Evolutionary conservation across 2,113 vertebrate species (phyloP), one percentile per base, ranked within the genome.

Genomic region (Lichenostomus cassidix): DNA sequence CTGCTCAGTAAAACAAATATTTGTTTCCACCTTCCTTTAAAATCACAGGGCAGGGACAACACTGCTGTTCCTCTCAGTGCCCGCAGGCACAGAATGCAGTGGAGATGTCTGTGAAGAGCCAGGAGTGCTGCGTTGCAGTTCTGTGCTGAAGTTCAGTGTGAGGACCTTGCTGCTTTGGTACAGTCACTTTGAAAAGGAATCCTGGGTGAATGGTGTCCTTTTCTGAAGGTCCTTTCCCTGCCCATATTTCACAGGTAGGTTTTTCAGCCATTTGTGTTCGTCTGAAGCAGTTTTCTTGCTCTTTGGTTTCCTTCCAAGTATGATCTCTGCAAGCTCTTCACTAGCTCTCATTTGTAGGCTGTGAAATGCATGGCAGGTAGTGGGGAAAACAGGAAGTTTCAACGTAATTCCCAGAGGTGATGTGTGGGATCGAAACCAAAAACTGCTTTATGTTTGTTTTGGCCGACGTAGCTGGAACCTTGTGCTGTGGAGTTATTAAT

Each of bases 341-440:
- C 79, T 29, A 47, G 50, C 58, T 89, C 1, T 0, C 31, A 16
- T 87, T 87, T 55, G 74, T 33, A 83, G 55, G 89, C 82, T 80
- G 73, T 83, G 74, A 85, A 89, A 89, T 9, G 31, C 76, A 28
- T 44, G 44, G 73, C 39, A 79, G 88, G 60, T 87, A 87, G 79
- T 6, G 5, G 9, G 70, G 84, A 87, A 86, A 97, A 95, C 90
- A 93, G 94, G 92, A 94, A 96, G 70, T 70, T 90, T 76, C 58
- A 65, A 64, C 0, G 6, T 82, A 81, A 94, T 95, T 94, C 84
- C 85, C 95, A 93, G 82, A 83, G 92, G 90, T 80, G 89, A 49
- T 65, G 15, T 73, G 35, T 4, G 16, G 81, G 71, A 67, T 18
- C 44, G 81, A 90, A 92, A 92, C 64, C 77, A 95, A 95, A 87